These are phyloP conservation scores for Chelon labrosus DNA, from an alignment of 2,797 vertebrate genomes.

Conservation along the genomic window DNA sequence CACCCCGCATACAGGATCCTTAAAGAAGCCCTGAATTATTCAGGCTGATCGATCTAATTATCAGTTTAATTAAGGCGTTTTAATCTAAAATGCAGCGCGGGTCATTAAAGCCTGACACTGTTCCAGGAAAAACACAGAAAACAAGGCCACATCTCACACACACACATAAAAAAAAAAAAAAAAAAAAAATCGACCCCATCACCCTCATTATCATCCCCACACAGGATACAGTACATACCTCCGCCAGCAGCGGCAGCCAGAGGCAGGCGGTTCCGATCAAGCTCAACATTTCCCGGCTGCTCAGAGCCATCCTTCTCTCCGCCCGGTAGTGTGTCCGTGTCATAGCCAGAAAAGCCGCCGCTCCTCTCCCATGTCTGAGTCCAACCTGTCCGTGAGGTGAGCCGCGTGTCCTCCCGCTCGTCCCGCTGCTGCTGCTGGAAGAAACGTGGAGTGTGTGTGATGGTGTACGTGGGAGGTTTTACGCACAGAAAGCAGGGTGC, in stretches of 20 bases:
- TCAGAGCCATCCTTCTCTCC: constrained; percentile 78
- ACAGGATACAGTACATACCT: constrained; percentile 71
- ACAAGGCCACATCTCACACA: constrained; percentile 45
- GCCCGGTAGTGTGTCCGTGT: constrained; percentile 74
- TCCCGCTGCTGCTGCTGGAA: constrained; percentile 50
- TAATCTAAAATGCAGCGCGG: constrained; percentile 29
- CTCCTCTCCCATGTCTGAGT: constrained; percentile 71
- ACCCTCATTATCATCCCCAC: neutral
- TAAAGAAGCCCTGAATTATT: constrained; percentile 3
- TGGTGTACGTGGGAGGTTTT: constrained; percentile 59
- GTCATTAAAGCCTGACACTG: constrained; percentile 44
- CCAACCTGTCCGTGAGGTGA: constrained; percentile 62
- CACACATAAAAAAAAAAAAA: too few species aligned
- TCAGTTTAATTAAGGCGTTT: constrained; percentile 12
- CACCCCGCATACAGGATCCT: neutral
- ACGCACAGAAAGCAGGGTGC: constrained; percentile 73
- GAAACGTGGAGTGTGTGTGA: constrained; percentile 52
- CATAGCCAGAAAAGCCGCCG: constrained; percentile 66
- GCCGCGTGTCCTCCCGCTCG: constrained; percentile 24
- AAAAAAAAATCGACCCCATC: constrained; percentile 27
- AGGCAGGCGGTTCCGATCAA: constrained; percentile 81
- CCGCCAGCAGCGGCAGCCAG: constrained; percentile 76
- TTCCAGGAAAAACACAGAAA: constrained; percentile 7
- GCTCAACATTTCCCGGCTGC: constrained; percentile 78
- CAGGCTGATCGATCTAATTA: neutral